Evolutionary conservation across 1,140 invertebrate genomes (phyloP).

Genomic region (Neelides sp.): DNA sequence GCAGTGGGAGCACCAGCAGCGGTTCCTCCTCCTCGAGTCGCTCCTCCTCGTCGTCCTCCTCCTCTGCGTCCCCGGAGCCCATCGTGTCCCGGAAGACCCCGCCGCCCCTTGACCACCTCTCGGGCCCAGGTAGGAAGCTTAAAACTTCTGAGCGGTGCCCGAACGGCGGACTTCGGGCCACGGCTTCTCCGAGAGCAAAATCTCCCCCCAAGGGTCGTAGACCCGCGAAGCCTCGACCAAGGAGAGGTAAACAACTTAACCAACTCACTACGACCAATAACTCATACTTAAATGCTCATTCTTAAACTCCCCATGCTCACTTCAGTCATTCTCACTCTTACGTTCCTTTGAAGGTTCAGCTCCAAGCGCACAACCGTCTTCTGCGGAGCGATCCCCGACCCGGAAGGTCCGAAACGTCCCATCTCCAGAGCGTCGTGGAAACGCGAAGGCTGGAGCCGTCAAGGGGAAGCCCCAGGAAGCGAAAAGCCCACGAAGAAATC

Average conservation of each 20-base stretch:
- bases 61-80: conserved; percentile 31
- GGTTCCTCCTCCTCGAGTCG: conserved; percentile 32
- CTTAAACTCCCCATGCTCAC: too few relatives aligned
- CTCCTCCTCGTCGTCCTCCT: conserved; percentile 32
- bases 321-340: too few relatives aligned
- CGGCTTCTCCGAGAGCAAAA: conserved; percentile 60
- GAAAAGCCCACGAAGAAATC: conserved; percentile 26
- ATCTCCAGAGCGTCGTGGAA: not conserved
- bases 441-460: not conserved
- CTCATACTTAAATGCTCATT: too few relatives aligned
- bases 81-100: conserved; percentile 1
- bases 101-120: not conserved
- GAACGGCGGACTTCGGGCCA: conserved; percentile 54
- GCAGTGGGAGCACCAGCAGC: conserved; percentile 19
- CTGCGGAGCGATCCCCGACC: conserved; percentile 8
- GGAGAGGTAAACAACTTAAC: conserved; percentile 17
- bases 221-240: conserved; percentile 29
- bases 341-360: too few relatives aligned
- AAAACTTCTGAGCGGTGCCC: conserved; percentile 69
- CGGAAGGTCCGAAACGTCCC: not conserved
- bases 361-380: conserved; percentile 20
- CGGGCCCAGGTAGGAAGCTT: conserved; percentile 65
- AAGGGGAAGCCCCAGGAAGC: conserved; percentile 16
- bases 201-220: conserved; percentile 38
- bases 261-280: too few relatives aligned